phyloP scores from a whole-genome alignment of 2,797 vertebrate genomes.

The Halcyon badia region DNA sequence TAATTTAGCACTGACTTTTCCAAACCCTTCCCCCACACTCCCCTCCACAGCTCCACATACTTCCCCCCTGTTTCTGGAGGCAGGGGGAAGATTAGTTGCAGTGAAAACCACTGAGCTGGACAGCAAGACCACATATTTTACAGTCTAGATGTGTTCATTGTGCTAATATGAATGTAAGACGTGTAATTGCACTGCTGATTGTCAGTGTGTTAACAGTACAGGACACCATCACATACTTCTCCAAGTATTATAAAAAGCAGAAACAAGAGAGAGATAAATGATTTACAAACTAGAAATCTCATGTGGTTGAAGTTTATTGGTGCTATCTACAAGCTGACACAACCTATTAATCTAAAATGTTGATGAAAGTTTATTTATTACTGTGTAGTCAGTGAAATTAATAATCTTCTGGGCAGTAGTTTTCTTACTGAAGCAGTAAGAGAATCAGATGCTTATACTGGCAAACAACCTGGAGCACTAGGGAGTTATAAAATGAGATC shows the following conservation, averaged over 20 bases:
- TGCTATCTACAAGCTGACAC: not conserved
- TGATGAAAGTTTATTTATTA: not conserved
- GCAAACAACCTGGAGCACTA: not conserved
- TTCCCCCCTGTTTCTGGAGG: not conserved
- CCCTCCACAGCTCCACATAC: not conserved
- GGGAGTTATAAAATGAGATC: not conserved
- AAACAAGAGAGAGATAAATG: not conserved
- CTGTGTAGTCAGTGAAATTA: not conserved
- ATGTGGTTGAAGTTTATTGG: not conserved
- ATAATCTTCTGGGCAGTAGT: not conserved
- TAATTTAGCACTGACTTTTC: not conserved
- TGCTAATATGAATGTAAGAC: not conserved
- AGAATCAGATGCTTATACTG: conserved; percentile 20
- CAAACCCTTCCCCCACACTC: not conserved
- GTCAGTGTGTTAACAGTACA: not conserved
- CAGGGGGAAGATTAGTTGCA: not conserved
- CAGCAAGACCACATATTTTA: not conserved
- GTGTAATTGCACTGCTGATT: not conserved
- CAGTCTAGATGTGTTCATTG: not conserved
- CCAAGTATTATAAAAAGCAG: not conserved
- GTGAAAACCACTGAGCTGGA: not conserved
- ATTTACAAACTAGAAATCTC: not conserved
- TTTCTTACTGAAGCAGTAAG: not conserved
- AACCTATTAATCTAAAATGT: not conserved
- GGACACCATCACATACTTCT: not conserved